phyloP scores from a whole-genome alignment of 2,797 vertebrate genomes.

The Furcifer pardalis region DNA sequence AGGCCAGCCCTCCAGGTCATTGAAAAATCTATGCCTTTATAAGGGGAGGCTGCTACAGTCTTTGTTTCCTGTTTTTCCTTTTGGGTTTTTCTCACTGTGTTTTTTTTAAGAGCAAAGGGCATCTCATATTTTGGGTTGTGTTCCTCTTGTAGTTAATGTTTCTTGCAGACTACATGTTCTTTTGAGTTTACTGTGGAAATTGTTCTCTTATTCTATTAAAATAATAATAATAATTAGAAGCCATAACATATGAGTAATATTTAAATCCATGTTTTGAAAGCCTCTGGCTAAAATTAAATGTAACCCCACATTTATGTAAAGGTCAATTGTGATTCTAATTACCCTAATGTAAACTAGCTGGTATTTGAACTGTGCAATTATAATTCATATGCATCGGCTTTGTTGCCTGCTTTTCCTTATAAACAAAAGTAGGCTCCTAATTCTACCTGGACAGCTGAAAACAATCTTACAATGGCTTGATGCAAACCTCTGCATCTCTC shows the following conservation, averaged over 20 bases:
- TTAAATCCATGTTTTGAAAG: constrained; percentile 62
- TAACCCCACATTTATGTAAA: constrained; percentile 55
- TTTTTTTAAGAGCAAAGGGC: not conserved
- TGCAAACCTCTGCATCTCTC: constrained; percentile 25
- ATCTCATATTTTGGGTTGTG: not conserved
- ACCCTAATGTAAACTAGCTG: constrained; percentile 62
- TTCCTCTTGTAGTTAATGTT: not conserved
- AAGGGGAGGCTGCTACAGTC: not conserved
- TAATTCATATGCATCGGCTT: constrained; percentile 48
- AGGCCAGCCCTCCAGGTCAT: not conserved
- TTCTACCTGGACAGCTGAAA: constrained; percentile 33
- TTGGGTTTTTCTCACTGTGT: not conserved
- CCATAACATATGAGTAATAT: constrained; percentile 45
- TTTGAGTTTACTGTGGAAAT: constrained; percentile 36
- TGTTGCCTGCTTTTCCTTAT: constrained; percentile 44
- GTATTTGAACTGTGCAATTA: constrained; percentile 56
- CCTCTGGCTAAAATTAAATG: constrained; percentile 66
- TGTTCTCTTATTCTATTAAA: not conserved
- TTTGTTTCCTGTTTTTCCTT: not conserved
- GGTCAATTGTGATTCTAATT: constrained; percentile 70
- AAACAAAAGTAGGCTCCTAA: constrained; percentile 41
- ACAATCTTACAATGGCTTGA: not conserved
- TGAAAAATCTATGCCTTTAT: not conserved
- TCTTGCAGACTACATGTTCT: not conserved
- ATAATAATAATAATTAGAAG: constrained; percentile 25